phyloP scores from a whole-genome alignment of 2,797 vertebrate genomes.

The Harpagifer antarcticus region DNA sequence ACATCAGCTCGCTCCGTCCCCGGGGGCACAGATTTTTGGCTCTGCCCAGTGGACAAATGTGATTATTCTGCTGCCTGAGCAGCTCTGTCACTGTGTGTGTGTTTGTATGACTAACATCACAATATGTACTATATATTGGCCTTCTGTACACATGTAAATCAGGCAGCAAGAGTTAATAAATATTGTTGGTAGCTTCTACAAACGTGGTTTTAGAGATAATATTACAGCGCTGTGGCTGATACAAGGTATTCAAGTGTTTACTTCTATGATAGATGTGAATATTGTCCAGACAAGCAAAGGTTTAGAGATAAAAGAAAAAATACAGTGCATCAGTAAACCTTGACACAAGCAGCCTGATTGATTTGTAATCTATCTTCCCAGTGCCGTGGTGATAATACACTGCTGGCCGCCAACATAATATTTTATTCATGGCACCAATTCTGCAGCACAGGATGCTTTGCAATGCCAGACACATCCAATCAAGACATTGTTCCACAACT shows the following conservation, averaged over 20 bases:
- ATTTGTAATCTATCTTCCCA: constrained; percentile 36
- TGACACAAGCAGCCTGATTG: constrained; percentile 18
- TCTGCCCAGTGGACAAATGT: constrained; percentile 48
- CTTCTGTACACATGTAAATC: constrained; percentile 23
- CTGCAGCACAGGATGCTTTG: constrained; percentile 62
- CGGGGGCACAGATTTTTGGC: constrained; percentile 33
- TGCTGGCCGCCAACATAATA: constrained; percentile 41
- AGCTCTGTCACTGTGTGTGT: constrained; percentile 20
- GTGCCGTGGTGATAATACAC: constrained; percentile 33
- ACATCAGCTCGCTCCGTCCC: constrained; percentile 37
- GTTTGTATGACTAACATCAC: constrained; percentile 28
- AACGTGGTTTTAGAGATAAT: constrained; percentile 16
- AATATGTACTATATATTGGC: constrained; percentile 14
- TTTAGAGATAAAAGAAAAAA: constrained; percentile 2
- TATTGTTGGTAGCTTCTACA: constrained; percentile 12
- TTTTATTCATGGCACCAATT: constrained; percentile 50
- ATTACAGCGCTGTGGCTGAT: constrained; percentile 26
- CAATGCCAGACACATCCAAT: constrained; percentile 75
- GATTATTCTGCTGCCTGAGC: constrained; percentile 43
- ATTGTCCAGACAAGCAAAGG: constrained; percentile 2
- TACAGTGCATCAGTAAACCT: constrained; percentile 10
- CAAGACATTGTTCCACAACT: constrained; percentile 71
- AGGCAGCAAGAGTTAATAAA: constrained; percentile 29
- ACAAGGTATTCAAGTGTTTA: constrained; percentile 26
- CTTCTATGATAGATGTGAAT: constrained; percentile 8